These are phyloP conservation scores for Acanthornis magna DNA, from an alignment of 2,797 vertebrate genomes.

Conservation along the genomic window DNA sequence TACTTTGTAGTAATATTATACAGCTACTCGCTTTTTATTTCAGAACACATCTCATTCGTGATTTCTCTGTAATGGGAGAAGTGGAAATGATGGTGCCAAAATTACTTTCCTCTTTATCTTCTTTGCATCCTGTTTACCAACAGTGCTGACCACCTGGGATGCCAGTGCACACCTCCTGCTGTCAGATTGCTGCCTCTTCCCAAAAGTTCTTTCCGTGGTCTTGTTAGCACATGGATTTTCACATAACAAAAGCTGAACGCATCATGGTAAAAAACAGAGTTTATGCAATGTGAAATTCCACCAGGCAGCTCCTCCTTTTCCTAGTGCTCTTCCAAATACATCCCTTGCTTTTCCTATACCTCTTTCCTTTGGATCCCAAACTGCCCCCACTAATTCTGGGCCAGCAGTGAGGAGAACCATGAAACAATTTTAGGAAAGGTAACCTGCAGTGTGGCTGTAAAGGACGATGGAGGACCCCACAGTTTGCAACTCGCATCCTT, in stretches of 20 bases:
- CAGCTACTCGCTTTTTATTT: slow-evolving; percentile 2
- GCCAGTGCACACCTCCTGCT: neutral
- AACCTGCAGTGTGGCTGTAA: neutral
- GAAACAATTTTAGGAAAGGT: neutral
- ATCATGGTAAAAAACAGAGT: neutral
- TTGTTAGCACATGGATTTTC: neutral
- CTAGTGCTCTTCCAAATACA: neutral
- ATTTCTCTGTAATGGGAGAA: neutral
- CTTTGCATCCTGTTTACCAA: neutral
- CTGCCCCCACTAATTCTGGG: neutral
- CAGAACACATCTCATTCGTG: neutral
- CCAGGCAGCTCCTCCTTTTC: neutral
- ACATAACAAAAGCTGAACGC: neutral
- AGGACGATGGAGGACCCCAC: rapidly evolving
- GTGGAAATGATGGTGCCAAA: neutral
- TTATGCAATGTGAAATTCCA: neutral
- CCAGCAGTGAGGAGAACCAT: neutral
- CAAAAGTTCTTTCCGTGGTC: neutral
- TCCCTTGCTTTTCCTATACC: neutral
- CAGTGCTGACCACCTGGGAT: neutral
- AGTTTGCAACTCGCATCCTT: neutral
- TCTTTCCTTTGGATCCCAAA: neutral
- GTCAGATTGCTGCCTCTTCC: neutral
- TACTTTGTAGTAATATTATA: neutral
- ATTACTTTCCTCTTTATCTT: neutral